Evolutionary conservation across 2,113 vertebrate species (phyloP).

Genomic region (Hemiscyllium ocellatum): DNA sequence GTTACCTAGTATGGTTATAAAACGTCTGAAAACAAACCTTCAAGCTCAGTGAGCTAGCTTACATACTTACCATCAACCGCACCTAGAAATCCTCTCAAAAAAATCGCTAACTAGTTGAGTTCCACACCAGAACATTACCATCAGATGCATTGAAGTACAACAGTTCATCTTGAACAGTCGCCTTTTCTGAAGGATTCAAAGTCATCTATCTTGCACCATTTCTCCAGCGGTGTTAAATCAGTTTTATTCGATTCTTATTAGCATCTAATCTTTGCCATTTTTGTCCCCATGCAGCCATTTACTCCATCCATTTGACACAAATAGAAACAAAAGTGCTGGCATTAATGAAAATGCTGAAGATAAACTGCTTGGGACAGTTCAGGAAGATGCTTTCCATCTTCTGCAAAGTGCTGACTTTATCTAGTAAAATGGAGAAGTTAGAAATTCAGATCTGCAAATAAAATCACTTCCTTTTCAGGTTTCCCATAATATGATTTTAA

Average conservation of each 20-base stretch:
- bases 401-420: background rate
- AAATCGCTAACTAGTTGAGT: background rate
- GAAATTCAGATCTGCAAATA: background rate
- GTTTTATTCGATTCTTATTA: background rate
- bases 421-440: slow-evolving; percentile 7
- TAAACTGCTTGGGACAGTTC: background rate
- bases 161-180: background rate
- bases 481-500: background rate
- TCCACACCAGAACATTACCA: background rate
- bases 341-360: background rate
- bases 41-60: no score
- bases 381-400: background rate
- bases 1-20: no score
- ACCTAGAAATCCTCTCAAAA: no score
- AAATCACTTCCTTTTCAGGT: background rate
- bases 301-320: background rate
- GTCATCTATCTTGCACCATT: background rate
- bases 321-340: background rate
- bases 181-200: background rate
- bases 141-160: background rate
- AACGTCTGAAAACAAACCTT: no score
- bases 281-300: background rate
- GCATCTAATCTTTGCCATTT: background rate
- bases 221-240: background rate
- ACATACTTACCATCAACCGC: no score